A percentile compares a stretch with the other conserved stretches of the same genome.
These are phyloP conservation scores for Tursiops truncatus DNA, from an alignment of 2,113 vertebrate species.

Conservation along the genomic window DNA sequence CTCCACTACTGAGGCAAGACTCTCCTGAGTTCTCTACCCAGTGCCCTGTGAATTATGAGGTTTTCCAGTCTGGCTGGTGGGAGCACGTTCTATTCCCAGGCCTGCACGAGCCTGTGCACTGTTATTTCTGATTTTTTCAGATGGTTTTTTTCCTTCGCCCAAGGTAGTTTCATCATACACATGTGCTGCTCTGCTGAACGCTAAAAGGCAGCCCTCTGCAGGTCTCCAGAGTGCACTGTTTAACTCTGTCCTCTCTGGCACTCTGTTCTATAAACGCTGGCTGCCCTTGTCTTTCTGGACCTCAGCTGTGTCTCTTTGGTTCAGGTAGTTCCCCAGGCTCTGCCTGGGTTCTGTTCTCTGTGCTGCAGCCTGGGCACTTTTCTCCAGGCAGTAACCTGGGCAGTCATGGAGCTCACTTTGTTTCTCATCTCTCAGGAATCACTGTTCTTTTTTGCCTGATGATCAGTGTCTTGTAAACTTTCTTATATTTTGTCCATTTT, in stretches of 20 bases:
- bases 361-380: background rate
- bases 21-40: background rate
- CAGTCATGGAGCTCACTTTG: background rate
- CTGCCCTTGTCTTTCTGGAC: background rate
- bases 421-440: background rate
- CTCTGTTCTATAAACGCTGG: background rate
- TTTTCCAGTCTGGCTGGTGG: background rate
- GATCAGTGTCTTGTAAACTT: background rate
- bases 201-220: background rate
- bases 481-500: background rate
- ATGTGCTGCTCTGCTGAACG: background rate
- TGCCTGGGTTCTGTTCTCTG: background rate
- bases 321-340: background rate
- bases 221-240: background rate
- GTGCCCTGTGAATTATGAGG: background rate
- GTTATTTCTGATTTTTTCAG: background rate
- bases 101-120: background rate
- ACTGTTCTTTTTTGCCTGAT: background rate
- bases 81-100: background rate
- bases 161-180: background rate
- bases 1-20: background rate
- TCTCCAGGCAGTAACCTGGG: background rate
- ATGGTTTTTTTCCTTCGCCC: background rate
- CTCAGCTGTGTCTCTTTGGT: background rate
- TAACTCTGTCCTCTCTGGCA: background rate